A percentile compares a stretch with the other conserved stretches of the same genome.
These are phyloP conservation scores for Panzeria rudis DNA, from an alignment of 2,888 invertebrate species.

Conservation along the genomic window DNA sequence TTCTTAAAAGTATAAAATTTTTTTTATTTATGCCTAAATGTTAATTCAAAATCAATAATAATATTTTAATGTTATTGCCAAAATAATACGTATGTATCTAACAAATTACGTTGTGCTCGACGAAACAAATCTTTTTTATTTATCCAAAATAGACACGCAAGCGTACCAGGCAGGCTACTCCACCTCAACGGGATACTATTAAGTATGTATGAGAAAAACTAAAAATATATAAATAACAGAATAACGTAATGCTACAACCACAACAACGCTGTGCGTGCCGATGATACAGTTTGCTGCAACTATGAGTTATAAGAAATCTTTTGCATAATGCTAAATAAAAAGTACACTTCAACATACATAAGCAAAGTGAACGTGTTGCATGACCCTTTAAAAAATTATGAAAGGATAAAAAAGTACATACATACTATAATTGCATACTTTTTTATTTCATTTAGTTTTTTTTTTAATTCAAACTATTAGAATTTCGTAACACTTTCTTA, in stretches of 20 bases:
- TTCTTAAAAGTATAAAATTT: not conserved
- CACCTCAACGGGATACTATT: conserved; percentile 83
- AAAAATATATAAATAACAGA: conserved; percentile 58
- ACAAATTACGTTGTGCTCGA: conserved; percentile 27
- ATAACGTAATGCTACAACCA: conserved; percentile 51
- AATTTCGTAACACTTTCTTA: conserved; percentile 52
- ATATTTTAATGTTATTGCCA: not conserved
- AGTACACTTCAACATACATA: conserved; percentile 26
- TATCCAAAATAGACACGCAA: conserved; percentile 77
- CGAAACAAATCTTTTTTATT: conserved; percentile 57
- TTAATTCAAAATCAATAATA: not conserved
- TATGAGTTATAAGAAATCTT: conserved; percentile 47
- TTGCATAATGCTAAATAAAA: conserved; percentile 59
- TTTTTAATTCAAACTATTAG: conserved; percentile 50
- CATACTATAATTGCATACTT: conserved; percentile 23
- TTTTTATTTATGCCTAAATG: not conserved
- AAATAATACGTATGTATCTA: conserved; percentile 20
- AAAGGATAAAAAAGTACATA: conserved; percentile 26
- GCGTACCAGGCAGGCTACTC: conserved; percentile 83
- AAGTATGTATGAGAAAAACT: conserved; percentile 66
- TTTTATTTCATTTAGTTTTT: conserved; percentile 45
- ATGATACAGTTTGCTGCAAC: conserved; percentile 67
- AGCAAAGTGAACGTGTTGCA: conserved; percentile 51
- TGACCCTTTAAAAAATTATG: conserved; percentile 22
- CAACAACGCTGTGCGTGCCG: conserved; percentile 64